Percentiles rank a stretch among this genome's conserved stretches.
These are phyloP conservation scores for Diplogasteroides magnus DNA, from an alignment of 1,140 invertebrate genomes.

Conservation along the genomic window DNA sequence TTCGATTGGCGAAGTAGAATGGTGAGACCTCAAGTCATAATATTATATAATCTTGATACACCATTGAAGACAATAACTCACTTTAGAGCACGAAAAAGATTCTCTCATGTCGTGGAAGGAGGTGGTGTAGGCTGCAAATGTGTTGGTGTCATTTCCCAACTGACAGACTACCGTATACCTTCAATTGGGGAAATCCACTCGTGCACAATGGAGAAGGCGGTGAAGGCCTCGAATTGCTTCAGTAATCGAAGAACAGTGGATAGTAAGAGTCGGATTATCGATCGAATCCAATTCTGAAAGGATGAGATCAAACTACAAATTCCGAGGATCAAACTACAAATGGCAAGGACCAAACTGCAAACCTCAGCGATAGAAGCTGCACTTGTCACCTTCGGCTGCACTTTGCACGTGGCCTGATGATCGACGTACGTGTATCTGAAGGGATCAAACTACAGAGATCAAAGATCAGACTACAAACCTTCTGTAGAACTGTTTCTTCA, in stretches of 20 bases:
- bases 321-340: too few relatives aligned
- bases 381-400: slow-evolving; percentile 8
- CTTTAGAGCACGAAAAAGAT: slow-evolving; percentile 28
- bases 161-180: not conserved
- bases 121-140: slow-evolving; percentile 32
- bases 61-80: slow-evolving; percentile 37
- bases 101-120: slow-evolving; percentile 35
- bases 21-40: not conserved
- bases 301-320: not conserved
- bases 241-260: not conserved
- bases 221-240: not conserved
- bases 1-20: not conserved
- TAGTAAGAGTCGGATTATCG: not conserved
- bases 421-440: slow-evolving; percentile 17
- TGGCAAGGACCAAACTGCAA: not conserved
- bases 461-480: slow-evolving; percentile 24
- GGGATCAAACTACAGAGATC: not conserved
- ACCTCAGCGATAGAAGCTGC: not conserved
- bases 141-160: not conserved
- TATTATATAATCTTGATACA: slow-evolving; percentile 9
- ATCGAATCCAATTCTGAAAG: not conserved
- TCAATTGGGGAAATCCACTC: not conserved
- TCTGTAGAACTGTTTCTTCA: slow-evolving; percentile 49
- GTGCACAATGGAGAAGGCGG: not conserved
- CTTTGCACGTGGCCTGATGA: slow-evolving; percentile 16